phyloP scores from a whole-genome alignment of 2,797 vertebrate species.

The Menidia menidia region DNA sequence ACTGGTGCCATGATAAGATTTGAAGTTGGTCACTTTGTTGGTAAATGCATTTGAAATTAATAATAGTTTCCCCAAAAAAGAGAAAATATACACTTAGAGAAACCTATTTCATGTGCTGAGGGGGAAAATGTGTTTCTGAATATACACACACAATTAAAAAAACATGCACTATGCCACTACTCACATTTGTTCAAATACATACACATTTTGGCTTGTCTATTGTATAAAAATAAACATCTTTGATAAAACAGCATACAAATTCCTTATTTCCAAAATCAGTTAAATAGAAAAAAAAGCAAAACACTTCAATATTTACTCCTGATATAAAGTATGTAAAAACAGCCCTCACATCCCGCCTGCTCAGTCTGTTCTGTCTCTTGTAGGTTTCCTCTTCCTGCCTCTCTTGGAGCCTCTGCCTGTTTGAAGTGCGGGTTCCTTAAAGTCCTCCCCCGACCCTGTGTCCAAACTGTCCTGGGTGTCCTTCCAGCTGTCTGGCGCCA shows the following conservation, averaged over 20 bases:
- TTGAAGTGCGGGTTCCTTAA: slow-evolving; percentile 70
- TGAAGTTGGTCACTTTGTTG: background rate
- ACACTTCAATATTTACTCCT: slow-evolving; percentile 70
- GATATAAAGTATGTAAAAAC: slow-evolving; percentile 19
- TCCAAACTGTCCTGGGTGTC: slow-evolving; percentile 87
- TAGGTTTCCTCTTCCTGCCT: slow-evolving; percentile 80
- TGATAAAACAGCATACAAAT: slow-evolving; percentile 61
- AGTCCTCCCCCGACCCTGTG: slow-evolving; percentile 91
- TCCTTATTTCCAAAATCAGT: slow-evolving; percentile 67
- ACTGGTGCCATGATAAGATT: background rate
- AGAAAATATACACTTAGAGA: background rate
- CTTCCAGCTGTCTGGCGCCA: slow-evolving; percentile 86
- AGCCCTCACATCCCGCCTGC: slow-evolving; percentile 63
- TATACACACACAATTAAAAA: slow-evolving; percentile 14
- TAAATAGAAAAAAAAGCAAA: slow-evolving; percentile 74
- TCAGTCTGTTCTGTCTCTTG: slow-evolving; percentile 70
- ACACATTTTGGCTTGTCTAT: slow-evolving; percentile 56
- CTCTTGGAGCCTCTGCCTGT: slow-evolving; percentile 76
- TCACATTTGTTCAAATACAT: slow-evolving; percentile 59
- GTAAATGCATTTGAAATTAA: background rate
- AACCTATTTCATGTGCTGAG: slow-evolving; percentile 54
- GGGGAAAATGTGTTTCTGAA: slow-evolving; percentile 29
- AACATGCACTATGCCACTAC: slow-evolving; percentile 43
- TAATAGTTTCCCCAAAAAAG: background rate
- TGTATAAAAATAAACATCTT: slow-evolving; percentile 87